Percentiles rank a stretch among this genome's conserved stretches.
phyloP scores from a whole-genome alignment of 1,140 invertebrate genomes.

The Meteorus sp. region DNA sequence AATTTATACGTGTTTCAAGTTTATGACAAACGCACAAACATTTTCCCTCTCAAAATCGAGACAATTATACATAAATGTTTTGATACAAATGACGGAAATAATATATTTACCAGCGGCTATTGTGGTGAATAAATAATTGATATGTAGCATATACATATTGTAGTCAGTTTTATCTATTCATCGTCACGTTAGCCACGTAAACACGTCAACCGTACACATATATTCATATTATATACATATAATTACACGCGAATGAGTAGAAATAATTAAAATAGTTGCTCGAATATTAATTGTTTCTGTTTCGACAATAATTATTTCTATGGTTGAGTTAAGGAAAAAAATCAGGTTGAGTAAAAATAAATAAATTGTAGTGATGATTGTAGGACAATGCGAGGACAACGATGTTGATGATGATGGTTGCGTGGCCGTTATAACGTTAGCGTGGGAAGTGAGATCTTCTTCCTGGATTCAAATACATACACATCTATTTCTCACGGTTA shows the following conservation, averaged over 20 bases:
- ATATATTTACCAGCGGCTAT: constrained; percentile 15
- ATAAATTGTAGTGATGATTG: too few species aligned
- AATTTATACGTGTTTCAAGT: too few species aligned
- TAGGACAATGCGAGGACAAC: too few species aligned
- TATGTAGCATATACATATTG: too few species aligned
- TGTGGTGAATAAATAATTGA: constrained; percentile 24
- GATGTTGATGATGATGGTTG: constrained; percentile 16
- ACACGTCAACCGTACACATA: neutral
- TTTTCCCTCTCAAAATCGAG: neutral
- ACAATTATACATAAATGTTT: constrained; percentile 5
- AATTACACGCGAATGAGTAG: neutral
- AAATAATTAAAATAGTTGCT: neutral
- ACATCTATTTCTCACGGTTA: constrained; percentile 8
- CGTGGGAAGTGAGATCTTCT: constrained; percentile 25
- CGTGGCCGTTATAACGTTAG: constrained; percentile 21
- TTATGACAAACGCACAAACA: neutral
- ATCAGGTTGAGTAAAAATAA: too few species aligned
- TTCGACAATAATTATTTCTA: too few species aligned
- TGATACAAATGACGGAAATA: too few species aligned
- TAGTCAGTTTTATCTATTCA: constrained; percentile 19
- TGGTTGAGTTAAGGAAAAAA: too few species aligned
- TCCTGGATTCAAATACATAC: constrained; percentile 15
- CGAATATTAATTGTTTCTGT: neutral
- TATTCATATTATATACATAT: neutral
- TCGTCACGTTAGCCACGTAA: constrained; percentile 12